Evolutionary conservation across 2,888 invertebrate genomes (phyloP).

Genomic region (Drosophila fulvimacula): DNA sequence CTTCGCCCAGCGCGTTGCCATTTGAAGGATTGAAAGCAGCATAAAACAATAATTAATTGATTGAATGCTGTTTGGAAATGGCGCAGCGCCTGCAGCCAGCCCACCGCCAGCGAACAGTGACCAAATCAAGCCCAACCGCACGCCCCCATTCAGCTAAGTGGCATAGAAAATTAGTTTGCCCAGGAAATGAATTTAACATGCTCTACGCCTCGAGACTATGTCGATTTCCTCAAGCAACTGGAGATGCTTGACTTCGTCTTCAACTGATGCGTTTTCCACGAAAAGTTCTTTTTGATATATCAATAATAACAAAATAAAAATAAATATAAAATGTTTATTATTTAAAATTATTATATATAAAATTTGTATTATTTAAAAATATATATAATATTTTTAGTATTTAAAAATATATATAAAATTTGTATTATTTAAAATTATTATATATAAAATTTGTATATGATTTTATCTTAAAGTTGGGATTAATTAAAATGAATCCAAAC

Average conservation of each 20-base stretch:
- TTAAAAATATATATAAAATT: too few relatives aligned
- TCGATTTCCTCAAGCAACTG: slow-evolving; percentile 1
- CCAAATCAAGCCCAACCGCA: slow-evolving; percentile 22
- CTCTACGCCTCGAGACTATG: slow-evolving; percentile 23
- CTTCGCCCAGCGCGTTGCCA: slow-evolving; percentile 53
- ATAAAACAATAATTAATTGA: slow-evolving; percentile 80
- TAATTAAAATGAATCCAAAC: too few relatives aligned
- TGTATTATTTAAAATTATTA: too few relatives aligned
- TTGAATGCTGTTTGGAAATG: slow-evolving; percentile 64
- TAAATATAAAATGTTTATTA: not conserved
- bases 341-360: too few relatives aligned
- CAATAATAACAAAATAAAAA: not conserved
- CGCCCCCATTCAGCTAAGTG: slow-evolving; percentile 56
- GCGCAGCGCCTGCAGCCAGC: slow-evolving; percentile 24
- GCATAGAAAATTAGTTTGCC: slow-evolving; percentile 77
- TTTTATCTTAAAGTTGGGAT: too few relatives aligned
- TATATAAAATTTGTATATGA: too few relatives aligned
- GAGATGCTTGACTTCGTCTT: not conserved
- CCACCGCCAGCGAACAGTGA: slow-evolving; percentile 5
- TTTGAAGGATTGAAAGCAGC: slow-evolving; percentile 72
- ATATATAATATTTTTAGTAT: too few relatives aligned
- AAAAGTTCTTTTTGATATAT: not conserved
- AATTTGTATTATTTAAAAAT: too few relatives aligned
- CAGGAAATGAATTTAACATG: slow-evolving; percentile 61
- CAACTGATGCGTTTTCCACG: not conserved